Evolutionary conservation across 2,113 vertebrate species (phyloP).

Genomic region (Pomatorhinus ruficollis): DNA sequence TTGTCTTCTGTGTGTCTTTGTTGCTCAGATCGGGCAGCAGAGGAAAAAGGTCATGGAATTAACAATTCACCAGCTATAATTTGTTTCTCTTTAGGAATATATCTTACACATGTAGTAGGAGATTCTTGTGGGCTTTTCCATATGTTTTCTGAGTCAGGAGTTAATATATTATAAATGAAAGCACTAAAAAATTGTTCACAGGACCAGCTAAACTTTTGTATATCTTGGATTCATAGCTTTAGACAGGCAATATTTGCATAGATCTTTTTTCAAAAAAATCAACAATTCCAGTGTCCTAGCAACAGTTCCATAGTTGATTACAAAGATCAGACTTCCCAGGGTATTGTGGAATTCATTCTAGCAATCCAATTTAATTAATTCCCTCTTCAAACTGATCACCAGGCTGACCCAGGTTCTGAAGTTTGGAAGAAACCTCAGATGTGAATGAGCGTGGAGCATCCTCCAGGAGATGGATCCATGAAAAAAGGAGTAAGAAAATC

Average conservation of each 20-base stretch:
- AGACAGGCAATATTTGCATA: conserved; percentile 44
- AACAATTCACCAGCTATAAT: background rate
- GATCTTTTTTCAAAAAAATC: conserved; percentile 21
- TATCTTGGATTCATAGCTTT: conserved; percentile 27
- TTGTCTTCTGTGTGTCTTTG: background rate
- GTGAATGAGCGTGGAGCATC: background rate
- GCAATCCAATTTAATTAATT: conserved; percentile 22
- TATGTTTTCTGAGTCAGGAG: background rate
- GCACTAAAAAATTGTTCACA: background rate
- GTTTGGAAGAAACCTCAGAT: background rate
- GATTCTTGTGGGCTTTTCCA: background rate
- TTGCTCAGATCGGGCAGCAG: background rate
- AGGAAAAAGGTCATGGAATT: background rate
- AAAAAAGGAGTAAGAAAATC: background rate
- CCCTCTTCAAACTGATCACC: background rate
- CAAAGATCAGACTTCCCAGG: conserved; percentile 47
- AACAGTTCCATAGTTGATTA: conserved; percentile 51
- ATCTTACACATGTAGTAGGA: background rate
- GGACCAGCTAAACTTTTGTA: conserved; percentile 6
- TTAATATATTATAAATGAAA: background rate
- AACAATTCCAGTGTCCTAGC: conserved; percentile 58
- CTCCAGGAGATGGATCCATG: background rate
- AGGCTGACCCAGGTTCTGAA: background rate
- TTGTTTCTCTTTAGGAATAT: background rate
- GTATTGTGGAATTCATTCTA: conserved; percentile 41